A percentile compares a stretch with the other conserved stretches of the same genome.
Evolutionary conservation across 2,113 vertebrate species (phyloP).

Genomic region (Castor canadensis): DNA sequence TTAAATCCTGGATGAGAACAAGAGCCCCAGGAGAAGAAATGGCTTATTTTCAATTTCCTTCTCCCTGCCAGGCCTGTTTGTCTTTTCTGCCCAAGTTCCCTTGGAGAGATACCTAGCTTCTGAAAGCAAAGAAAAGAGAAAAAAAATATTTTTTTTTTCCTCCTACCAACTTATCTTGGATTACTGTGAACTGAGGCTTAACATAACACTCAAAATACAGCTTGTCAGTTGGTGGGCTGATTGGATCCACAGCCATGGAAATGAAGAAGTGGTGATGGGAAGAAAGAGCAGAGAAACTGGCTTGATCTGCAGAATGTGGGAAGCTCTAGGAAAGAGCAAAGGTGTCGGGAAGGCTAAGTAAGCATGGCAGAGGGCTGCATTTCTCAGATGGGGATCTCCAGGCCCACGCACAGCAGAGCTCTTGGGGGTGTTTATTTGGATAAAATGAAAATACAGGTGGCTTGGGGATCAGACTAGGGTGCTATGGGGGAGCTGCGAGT

Average conservation of each 20-base stretch:
- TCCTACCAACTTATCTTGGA: neutral
- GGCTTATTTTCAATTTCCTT: neutral
- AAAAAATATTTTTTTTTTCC: neutral
- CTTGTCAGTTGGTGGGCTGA: neutral
- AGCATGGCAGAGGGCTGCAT: accelerated
- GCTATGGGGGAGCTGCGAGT: neutral
- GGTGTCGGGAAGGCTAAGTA: neutral
- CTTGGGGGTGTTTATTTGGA: neutral
- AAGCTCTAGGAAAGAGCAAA: neutral
- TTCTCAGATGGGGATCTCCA: neutral
- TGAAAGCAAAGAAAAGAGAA: neutral
- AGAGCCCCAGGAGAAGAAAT: neutral
- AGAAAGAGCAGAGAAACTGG: neutral
- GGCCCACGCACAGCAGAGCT: neutral
- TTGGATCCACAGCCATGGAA: neutral
- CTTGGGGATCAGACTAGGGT: neutral
- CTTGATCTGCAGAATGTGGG: neutral
- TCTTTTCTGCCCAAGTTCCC: neutral
- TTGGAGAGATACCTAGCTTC: neutral
- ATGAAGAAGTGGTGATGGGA: neutral
- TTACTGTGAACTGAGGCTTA: conserved; percentile 37
- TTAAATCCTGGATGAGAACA: neutral
- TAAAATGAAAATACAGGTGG: conserved; percentile 29
- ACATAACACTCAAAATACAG: neutral
- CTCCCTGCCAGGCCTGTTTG: neutral